Base-by-base conservation (phyloP, 2,113 vertebrate genomes). In the Malurus elegans region DNA sequence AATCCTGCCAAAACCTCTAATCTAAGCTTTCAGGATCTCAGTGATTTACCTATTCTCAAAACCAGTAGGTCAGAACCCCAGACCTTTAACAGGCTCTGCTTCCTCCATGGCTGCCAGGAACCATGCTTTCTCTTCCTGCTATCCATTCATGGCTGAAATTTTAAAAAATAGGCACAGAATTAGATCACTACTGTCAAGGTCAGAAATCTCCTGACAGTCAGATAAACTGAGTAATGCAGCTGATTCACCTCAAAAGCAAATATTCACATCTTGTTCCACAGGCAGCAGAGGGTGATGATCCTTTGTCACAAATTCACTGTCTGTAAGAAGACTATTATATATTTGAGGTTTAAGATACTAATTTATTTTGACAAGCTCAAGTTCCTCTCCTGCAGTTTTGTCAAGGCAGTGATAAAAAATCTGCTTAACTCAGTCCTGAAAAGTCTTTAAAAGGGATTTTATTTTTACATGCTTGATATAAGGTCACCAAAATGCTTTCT, bases 1-100 rank as follows among this genome's bases (percentile, higher is more conserved):
- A 95, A 64, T 57, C n/a, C 54, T 91, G 50, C 58, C 66, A 60
- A 79, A 90, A 47, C 10, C 26, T 76, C 44, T 72, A 51, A 88
- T 53, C 10, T 11, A 72, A 82, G 44, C 16, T 51, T 92, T 92
- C 29, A 65, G 45, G 26, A 75, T 10, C 8, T 47, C 57, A 61
- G n/a, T 42, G 31, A 40, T 92, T 79, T 72, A 72, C 28, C 53
- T 70, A 21, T 36, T 64, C 21, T 57, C 40, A 86, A 79, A 92
- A 72, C 9, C 58, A 90, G 10, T 5, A 47, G 26, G 34, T 67
- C 36, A 86, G 79, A 92, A 36, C 20, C 26, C 40, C 40, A 74
- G 29, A 32, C 54, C 26, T 70, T 57, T 34, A 50, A 29, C 25
- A 71, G 16, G 2, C 18, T 58, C 10, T 60, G 40, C 17, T 79